Conservation (phyloP, 2,888 invertebrate species). For the Brachycybe producta region DNA sequence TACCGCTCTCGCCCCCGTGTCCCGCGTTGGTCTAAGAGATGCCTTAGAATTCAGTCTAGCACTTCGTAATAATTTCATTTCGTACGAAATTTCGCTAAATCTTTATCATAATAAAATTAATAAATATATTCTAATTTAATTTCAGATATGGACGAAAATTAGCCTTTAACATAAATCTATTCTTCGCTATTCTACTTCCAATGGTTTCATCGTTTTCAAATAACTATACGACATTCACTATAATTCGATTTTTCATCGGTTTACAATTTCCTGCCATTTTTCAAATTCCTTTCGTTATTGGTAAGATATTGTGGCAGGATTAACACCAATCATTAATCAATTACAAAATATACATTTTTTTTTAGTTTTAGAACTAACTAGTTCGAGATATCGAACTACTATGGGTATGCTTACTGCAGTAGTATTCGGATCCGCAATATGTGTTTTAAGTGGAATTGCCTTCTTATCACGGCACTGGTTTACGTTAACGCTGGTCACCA, state of each 20-base stretch:
- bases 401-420: constrained; percentile 6
- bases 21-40: no score
- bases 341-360: background rate
- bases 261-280: constrained; percentile 53
- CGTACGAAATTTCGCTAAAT: no score
- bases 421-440: constrained; percentile 3
- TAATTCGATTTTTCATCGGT: constrained; percentile 46
- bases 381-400: constrained; percentile 6
- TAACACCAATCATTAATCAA: background rate
- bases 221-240: constrained; percentile 46
- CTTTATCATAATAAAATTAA: no score
- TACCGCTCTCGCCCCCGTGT: no score
- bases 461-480: constrained; percentile 58
- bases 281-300: constrained; percentile 52
- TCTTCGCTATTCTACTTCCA: constrained; percentile 47
- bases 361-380: constrained; percentile 11
- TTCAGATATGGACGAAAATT: constrained; percentile 48
- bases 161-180: constrained; percentile 48
- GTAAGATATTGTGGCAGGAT: constrained; percentile 30
- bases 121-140: no score
- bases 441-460: constrained; percentile 36
- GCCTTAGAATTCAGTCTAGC: no score
- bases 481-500: constrained; percentile 47
- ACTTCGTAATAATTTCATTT: no score
- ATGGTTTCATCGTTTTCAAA: constrained; percentile 48